A percentile compares a stretch with the other conserved stretches of the same genome.
Evolutionary conservation across 2,113 vertebrate species (phyloP).

Genomic region (Struthio camelus): DNA sequence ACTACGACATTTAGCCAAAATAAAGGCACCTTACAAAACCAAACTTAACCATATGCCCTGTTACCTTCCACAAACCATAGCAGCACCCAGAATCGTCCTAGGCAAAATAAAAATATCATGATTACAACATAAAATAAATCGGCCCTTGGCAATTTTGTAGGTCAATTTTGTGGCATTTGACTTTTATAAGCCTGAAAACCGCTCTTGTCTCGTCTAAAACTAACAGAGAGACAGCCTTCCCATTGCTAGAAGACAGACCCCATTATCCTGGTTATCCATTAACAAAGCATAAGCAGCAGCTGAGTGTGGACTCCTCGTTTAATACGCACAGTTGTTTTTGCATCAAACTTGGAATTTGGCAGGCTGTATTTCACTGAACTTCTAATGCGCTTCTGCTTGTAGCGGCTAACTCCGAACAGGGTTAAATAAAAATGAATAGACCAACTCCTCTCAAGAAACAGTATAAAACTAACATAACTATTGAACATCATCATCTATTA

Average conservation of each 20-base stretch:
- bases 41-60: neutral
- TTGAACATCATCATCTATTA: neutral
- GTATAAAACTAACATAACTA: neutral
- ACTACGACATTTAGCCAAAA: neutral
- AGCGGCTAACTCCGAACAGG: neutral
- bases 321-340: neutral
- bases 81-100: neutral
- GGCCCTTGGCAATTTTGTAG: slow-evolving; percentile 29
- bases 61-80: accelerated
- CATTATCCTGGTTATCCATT: slow-evolving; percentile 30
- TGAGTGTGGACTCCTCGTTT: neutral
- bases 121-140: slow-evolving; percentile 7
- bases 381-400: accelerated
- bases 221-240: slow-evolving; percentile 22
- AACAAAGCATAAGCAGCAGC: slow-evolving; percentile 15
- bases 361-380: neutral
- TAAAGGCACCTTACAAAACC: neutral
- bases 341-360: neutral
- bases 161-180: slow-evolving; percentile 39
- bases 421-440: neutral
- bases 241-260: neutral
- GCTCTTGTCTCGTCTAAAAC: slow-evolving; percentile 38
- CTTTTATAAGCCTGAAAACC: slow-evolving; percentile 41
- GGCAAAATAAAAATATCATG: slow-evolving; percentile 7
- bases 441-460: neutral